Conservation (phyloP, 2,113 vertebrate genomes). For the Leptodactylus fuscus region DNA sequence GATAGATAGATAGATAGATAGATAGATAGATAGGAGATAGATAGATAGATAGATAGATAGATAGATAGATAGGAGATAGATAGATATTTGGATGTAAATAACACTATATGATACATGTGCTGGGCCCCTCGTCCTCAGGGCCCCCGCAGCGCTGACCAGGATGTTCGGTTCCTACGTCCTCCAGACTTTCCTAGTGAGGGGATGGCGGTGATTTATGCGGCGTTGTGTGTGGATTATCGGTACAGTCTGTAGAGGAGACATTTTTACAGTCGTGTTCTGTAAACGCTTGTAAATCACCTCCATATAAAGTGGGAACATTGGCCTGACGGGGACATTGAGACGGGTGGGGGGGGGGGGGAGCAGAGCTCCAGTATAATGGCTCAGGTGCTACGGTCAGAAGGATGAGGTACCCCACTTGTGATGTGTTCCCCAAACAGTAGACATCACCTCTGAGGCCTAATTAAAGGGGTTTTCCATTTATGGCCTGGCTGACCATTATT, state of each 20-base stretch:
- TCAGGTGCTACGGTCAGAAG: no score
- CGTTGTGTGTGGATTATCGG: background rate
- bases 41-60: no score
- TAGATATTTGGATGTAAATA: background rate
- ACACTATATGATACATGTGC: no score
- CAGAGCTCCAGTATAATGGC: no score
- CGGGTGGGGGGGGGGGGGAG: background rate
- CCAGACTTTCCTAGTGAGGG: background rate
- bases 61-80: no score
- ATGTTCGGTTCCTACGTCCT: background rate
- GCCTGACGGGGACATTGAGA: background rate
- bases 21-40: no score
- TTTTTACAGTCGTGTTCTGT: background rate
- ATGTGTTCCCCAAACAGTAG: background rate
- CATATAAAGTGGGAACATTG: background rate
- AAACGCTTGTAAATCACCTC: background rate
- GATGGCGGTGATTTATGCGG: background rate
- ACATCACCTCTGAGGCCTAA: background rate
- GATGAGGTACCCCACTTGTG: no score
- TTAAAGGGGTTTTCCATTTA: no score
- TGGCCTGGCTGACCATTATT: no score
- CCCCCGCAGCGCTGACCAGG: no score
- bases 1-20: no score
- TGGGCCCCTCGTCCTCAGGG: no score
- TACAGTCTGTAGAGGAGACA: background rate